Evolutionary conservation across 2,888 invertebrate genomes (phyloP).

Genomic region (Caenorhabditis sp.): DNA sequence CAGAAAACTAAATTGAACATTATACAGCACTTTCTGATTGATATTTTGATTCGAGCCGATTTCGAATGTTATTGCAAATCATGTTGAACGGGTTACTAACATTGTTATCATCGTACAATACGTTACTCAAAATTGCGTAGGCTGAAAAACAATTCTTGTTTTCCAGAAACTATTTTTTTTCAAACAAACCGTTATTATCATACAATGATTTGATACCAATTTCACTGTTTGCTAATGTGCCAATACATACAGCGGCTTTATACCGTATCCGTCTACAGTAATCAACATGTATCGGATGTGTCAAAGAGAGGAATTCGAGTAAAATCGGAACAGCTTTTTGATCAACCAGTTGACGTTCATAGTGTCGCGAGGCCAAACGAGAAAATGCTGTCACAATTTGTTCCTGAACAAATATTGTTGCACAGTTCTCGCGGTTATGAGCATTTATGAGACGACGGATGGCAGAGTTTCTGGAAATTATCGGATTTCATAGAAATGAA

Average conservation of each 20-base stretch:
- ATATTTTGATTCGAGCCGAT: conserved; percentile 53
- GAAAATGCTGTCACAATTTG: conserved; percentile 64
- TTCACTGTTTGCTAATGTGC: conserved; percentile 59
- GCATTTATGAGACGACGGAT: conserved; percentile 54
- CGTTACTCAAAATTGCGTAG: conserved; percentile 55
- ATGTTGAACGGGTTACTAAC: conserved; percentile 55
- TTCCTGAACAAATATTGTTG: conserved; percentile 65
- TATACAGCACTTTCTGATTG: conserved; percentile 55
- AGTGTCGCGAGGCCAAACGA: conserved; percentile 61
- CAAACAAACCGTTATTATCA: conserved; percentile 52
- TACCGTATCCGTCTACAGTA: conserved; percentile 64
- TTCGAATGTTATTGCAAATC: conserved; percentile 63
- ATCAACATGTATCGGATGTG: conserved; percentile 50
- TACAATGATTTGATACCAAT: conserved; percentile 62
- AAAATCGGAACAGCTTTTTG: conserved; percentile 62
- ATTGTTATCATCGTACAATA: conserved; percentile 54
- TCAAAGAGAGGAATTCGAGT: conserved; percentile 59
- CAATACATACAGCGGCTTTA: conserved; percentile 67
- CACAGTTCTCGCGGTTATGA: conserved; percentile 46
- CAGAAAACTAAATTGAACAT: background rate
- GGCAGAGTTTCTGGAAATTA: conserved; percentile 51
- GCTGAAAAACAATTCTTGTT: too few relatives aligned
- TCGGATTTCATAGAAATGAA: background rate
- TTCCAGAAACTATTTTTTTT: too few relatives aligned
- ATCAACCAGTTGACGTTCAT: conserved; percentile 57